These are phyloP conservation scores for Poeciliopsis prolifica DNA, from an alignment of 2,113 vertebrate species.

Conservation along the genomic window DNA sequence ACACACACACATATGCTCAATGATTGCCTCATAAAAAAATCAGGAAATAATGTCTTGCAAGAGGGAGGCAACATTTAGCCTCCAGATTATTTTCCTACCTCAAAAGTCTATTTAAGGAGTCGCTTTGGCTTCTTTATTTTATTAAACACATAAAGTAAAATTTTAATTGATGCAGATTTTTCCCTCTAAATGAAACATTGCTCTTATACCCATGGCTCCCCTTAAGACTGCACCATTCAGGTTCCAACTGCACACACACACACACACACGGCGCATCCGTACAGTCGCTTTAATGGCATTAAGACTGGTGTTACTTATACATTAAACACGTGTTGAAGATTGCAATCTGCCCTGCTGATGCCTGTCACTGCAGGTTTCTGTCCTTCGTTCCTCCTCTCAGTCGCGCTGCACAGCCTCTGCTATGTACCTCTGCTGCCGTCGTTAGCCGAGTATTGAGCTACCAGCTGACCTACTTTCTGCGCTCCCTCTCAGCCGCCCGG, in stretches of 20 bases:
- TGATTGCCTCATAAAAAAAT: not conserved
- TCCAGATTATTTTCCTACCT: not conserved
- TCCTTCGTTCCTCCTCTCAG: slow-evolving; percentile 10
- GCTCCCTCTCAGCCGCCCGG: slow-evolving; percentile 73
- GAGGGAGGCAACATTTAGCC: not conserved
- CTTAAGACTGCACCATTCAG: slow-evolving; percentile 31
- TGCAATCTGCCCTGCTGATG: slow-evolving; percentile 29
- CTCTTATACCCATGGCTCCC: not conserved
- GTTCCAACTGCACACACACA: not conserved
- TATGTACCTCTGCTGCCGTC: slow-evolving; percentile 68
- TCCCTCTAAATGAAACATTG: not conserved
- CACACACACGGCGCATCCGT: not conserved
- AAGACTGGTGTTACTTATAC: slow-evolving; percentile 18
- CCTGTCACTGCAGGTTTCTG: slow-evolving; percentile 42
- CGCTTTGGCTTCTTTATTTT: not conserved
- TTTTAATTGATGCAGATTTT: not conserved
- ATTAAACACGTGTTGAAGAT: slow-evolving; percentile 63
- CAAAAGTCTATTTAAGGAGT: not conserved
- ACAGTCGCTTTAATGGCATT: slow-evolving; percentile 1
- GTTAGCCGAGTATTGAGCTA: slow-evolving; percentile 74
- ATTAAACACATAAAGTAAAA: no score
- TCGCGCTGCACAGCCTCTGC: slow-evolving; percentile 59
- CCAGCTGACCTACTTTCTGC: slow-evolving; percentile 85
- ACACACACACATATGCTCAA: no score
- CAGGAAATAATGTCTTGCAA: not conserved